phyloP scores from a whole-genome alignment of 2,888 invertebrate genomes.

The Aspidapion aeneum region DNA sequence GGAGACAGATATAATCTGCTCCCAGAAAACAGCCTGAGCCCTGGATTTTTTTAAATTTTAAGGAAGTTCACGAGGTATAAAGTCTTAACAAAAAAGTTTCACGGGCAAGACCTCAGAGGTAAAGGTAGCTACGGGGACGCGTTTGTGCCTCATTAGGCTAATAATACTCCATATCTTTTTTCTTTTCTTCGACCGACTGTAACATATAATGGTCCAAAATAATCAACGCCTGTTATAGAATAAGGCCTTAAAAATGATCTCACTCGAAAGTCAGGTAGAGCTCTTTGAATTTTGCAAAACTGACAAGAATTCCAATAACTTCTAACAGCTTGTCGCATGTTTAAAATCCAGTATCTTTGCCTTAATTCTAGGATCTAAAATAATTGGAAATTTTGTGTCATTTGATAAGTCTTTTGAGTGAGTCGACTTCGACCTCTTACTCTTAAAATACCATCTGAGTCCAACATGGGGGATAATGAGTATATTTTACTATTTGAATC shows the following conservation, averaged over 20 bases:
- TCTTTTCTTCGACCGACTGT: background rate
- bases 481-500: background rate
- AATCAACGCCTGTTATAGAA: background rate
- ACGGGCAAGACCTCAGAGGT: too few relatives aligned
- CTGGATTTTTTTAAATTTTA: too few relatives aligned
- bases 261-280: background rate
- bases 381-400: background rate
- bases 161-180: background rate
- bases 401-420: background rate
- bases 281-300: background rate
- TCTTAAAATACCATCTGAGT: too few relatives aligned
- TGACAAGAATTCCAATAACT: background rate
- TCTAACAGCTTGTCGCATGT: background rate
- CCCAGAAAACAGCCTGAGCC: too few relatives aligned
- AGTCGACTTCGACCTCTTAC: background rate
- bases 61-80: too few relatives aligned
- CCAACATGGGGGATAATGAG: too few relatives aligned
- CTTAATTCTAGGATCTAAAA: background rate
- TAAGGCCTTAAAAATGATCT: too few relatives aligned
- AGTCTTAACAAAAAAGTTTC: too few relatives aligned
- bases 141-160: too few relatives aligned
- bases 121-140: too few relatives aligned
- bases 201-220: background rate
- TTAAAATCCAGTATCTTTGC: background rate
- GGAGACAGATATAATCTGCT: too few relatives aligned